Conservation (phyloP, 2,797 vertebrate genomes). For the Malurus splendens region DNA sequence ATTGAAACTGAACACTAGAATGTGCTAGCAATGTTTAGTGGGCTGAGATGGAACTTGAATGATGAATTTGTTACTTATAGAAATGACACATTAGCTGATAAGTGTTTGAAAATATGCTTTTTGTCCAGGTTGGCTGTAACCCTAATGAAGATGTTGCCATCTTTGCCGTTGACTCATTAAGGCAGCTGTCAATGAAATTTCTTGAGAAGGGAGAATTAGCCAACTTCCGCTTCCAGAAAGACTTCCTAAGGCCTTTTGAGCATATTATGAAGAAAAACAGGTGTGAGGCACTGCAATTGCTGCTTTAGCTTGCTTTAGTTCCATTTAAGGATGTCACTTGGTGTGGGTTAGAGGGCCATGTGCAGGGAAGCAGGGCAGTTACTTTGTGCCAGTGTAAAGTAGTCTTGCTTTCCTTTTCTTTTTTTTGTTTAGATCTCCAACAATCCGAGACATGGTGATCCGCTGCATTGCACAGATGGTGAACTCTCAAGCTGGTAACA, state of each 20-base stretch:
- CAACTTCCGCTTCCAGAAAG: conserved; percentile 96
- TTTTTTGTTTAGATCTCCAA: conserved; percentile 78
- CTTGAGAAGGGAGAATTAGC: conserved; percentile 94
- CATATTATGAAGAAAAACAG: conserved; percentile 98
- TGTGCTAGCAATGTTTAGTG: background rate
- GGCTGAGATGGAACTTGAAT: background rate
- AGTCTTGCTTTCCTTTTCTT: background rate
- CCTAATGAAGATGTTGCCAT: conserved; percentile 95
- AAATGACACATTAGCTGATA: background rate
- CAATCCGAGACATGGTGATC: conserved; percentile 95
- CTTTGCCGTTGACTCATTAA: conserved; percentile 91
- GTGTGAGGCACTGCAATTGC: conserved; percentile 54
- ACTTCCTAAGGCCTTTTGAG: conserved; percentile 93
- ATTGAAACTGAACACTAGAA: background rate
- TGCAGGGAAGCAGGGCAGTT: background rate
- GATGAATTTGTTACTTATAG: background rate
- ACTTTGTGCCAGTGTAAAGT: background rate
- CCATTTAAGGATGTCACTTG: background rate
- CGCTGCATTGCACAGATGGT: conserved; percentile 95
- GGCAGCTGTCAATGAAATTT: conserved; percentile 96
- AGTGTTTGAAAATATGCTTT: background rate
- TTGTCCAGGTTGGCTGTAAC: conserved; percentile 89
- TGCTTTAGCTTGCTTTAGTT: background rate
- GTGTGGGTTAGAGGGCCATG: background rate
- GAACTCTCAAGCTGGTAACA: conserved; percentile 90